These are phyloP conservation scores for Notamacropus eugenii DNA, from an alignment of 2,797 vertebrate species.

Conservation along the genomic window DNA sequence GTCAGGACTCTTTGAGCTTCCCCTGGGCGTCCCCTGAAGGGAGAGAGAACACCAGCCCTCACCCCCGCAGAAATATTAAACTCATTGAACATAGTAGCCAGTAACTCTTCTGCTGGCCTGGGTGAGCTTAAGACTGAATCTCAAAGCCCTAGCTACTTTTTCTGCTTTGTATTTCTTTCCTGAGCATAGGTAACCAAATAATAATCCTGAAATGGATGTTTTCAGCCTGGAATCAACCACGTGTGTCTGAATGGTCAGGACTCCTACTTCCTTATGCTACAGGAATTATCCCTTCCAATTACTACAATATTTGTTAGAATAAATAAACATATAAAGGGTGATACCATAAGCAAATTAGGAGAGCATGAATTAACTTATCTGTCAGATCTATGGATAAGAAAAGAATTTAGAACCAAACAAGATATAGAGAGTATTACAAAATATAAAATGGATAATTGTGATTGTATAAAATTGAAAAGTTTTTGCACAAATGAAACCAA, in stretches of 20 bases:
- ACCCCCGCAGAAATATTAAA: no score
- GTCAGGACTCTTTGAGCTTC: background rate
- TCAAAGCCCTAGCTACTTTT: background rate
- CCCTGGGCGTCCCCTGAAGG: no score
- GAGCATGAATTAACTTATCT: no score
- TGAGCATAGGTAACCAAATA: background rate
- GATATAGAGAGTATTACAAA: no score
- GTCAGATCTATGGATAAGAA: no score
- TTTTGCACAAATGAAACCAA: no score
- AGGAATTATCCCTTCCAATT: background rate
- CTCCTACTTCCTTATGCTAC: background rate
- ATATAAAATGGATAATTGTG: no score
- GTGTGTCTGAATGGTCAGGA: background rate
- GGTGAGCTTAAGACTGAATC: no score
- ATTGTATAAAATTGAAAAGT: no score
- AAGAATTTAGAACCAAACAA: no score
- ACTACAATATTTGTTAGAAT: background rate
- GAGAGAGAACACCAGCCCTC: background rate
- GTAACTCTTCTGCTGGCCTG: background rate
- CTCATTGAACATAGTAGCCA: background rate
- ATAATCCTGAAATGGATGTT: background rate
- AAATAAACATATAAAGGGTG: no score
- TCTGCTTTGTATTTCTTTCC: background rate
- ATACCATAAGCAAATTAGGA: no score
- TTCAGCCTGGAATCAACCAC: background rate